Base-by-base conservation (phyloP, 1,140 invertebrate genomes). In the Drosophila rhopaloa region DNA sequence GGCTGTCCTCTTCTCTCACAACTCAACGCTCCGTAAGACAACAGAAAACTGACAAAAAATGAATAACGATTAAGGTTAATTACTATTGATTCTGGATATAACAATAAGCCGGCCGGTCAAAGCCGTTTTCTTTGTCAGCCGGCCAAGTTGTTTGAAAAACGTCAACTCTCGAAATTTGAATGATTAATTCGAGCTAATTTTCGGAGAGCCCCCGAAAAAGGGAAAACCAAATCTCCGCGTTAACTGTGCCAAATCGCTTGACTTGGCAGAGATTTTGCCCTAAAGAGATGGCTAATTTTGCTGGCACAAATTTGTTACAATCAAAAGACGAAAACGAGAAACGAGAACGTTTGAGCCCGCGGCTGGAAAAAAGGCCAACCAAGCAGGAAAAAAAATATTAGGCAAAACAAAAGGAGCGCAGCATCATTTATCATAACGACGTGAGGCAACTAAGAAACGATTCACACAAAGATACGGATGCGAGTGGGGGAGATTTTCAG, bases 341-440 rank as follows among this genome's bases (percentile, higher is more conserved):
- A 79, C 81, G 57, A 66, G 76, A 86, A 76, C 83, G 50, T 19
- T 19, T 72, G 47, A 53, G 79, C 67, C 57, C 58, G 59, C 62
- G 62, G 80, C 75, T 50, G 46, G 48, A 46, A 62, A 57, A 66
- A 78, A 58, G 24, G 35, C 77, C 53, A 76, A 77, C 48, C 35
- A 19, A 50, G 67, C 53, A 35, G 53, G 38, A 47, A 56, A 59
- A 68, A 79, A 65, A 67, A 59, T 51, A 79, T 77, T 83, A 86
- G 79, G 59, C 72, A 76, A 79, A 88, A 76, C 57, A 73, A 68
- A 62, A 59, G 82, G 58, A 68, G 83, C 79, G 83, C 79, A 68
- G 83, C 79, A 88, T 88, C 84, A 88, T 88, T 88, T 88, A 88
- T 88, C 83, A 88, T 88, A 88, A 88, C 83, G 84, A 89, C 72